Evolutionary conservation across 1,140 invertebrate species (phyloP).

Genomic region (Diprion similis): DNA sequence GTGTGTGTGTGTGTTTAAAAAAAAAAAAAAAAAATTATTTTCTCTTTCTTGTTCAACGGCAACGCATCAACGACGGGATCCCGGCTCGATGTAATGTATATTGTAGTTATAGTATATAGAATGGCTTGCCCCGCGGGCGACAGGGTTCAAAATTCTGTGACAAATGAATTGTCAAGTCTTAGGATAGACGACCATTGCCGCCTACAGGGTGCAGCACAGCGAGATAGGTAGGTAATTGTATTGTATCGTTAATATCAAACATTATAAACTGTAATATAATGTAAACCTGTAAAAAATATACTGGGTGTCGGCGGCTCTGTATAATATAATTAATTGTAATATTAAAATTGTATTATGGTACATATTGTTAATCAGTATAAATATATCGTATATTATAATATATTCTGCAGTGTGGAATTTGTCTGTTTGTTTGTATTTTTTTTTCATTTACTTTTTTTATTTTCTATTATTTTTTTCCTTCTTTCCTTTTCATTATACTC

Average conservation of each 20-base stretch:
- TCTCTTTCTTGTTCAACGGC: not conserved
- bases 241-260: constrained; percentile 59
- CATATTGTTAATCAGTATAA: constrained; percentile 62
- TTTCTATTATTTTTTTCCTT: constrained; percentile 7
- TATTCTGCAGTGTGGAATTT: constrained; percentile 48
- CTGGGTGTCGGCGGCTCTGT: constrained; percentile 61
- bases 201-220: not conserved
- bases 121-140: constrained; percentile 14
- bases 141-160: constrained; percentile 9
- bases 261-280: constrained; percentile 65
- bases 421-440: constrained; percentile 31
- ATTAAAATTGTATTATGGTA: constrained; percentile 61
- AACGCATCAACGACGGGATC: constrained; percentile 30
- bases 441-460: constrained; percentile 30
- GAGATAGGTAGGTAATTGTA: constrained; percentile 54
- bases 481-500: not conserved
- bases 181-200: not conserved
- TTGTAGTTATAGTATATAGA: constrained; percentile 49
- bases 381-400: constrained; percentile 58
- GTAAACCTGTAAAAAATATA: constrained; percentile 66
- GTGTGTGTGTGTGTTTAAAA: no score
- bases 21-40: no score
- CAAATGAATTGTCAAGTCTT: constrained; percentile 3
- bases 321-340: constrained; percentile 58
- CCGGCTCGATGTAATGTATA: constrained; percentile 43